Conservation (phyloP, 2,888 invertebrate species). For the Drosophila hamatofila region DNA sequence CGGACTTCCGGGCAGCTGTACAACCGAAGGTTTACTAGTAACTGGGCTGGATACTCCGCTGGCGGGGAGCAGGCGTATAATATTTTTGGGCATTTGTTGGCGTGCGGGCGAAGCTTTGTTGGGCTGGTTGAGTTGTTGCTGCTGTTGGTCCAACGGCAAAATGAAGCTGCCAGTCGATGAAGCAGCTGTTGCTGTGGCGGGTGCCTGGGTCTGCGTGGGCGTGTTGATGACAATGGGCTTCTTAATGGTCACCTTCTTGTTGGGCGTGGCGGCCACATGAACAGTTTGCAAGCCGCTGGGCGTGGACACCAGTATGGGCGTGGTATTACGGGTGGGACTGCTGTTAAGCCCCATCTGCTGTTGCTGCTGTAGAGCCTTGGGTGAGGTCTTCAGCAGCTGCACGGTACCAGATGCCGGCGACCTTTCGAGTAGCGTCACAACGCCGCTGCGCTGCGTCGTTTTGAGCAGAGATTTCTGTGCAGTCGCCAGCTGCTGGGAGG, state of each 20-base stretch:
- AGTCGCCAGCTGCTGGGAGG: constrained; percentile 26
- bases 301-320: constrained; percentile 83
- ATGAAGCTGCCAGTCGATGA: constrained; percentile 43
- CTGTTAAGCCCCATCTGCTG: constrained; percentile 21
- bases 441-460: constrained; percentile 53
- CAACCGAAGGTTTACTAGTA: constrained; percentile 39
- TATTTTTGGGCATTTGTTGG: constrained; percentile 72
- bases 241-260: constrained; percentile 78
- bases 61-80: constrained; percentile 72
- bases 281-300: constrained; percentile 84
- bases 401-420: constrained; percentile 11
- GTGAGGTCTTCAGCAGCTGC: constrained; percentile 39
- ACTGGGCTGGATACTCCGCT: constrained; percentile 15
- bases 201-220: constrained; percentile 27
- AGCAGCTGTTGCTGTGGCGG: not conserved
- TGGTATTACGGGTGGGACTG: constrained; percentile 64
- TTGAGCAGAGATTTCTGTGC: constrained; percentile 78
- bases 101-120: constrained; percentile 44
- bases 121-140: constrained; percentile 30
- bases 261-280: constrained; percentile 80
- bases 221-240: constrained; percentile 79
- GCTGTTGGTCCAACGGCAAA: constrained; percentile 35
- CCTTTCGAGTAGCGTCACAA: constrained; percentile 50
- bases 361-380: constrained; percentile 29
- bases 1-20: constrained; percentile 32